Base-by-base conservation (phyloP, 2,888 invertebrate species). In the Hesperia comma region DNA sequence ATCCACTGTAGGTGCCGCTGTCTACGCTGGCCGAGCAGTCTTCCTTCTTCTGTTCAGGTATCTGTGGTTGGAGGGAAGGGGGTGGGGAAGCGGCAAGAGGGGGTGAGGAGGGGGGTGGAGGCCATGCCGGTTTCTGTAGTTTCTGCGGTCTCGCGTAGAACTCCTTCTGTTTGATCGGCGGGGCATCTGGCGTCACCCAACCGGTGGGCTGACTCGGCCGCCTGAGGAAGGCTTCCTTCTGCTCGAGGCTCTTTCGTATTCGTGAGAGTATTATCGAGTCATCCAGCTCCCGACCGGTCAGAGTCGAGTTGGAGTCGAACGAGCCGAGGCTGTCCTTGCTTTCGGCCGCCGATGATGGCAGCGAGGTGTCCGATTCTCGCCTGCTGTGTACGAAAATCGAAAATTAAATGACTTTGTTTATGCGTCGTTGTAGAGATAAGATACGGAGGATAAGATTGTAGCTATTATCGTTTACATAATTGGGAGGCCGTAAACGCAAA, bases 161-260 rank as follows among this genome's bases (percentile, higher is more conserved):
- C 82, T 96, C 96, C 61, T 95, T 93, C 69, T 94, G 95, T 71
- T 94, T 94, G 49, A 95, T 94, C 61, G 93, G 88, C 68, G 88
- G 86, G 63, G 86, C 90, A 58, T 93, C 93, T 3, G 93, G 93
- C 40, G 90, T 88, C 72, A 90, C 93, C 94, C 93, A 94, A 64
- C 94, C 94, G 64, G 92, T 94, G 26, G 95, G 95, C 77, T 95
- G 94, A 83, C 93, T 95, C 77, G 96, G 96, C 74, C 96, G 94
- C 81, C 95, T 94, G 68, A 98, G 93, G 86, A 98, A 98, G 78
- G 97, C 97, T 84, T 98, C 97, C 85, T 98, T 98, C 82, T 97
- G 97, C 82, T 97, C 97, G 78, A 97, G 95, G 80, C 96, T 97
- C 84, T 96, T 96, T 74, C 96, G 94, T 83, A 97, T 93, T 88